Conservation (phyloP, 2,113 vertebrate genomes). For the Podarcis cretensis region DNA sequence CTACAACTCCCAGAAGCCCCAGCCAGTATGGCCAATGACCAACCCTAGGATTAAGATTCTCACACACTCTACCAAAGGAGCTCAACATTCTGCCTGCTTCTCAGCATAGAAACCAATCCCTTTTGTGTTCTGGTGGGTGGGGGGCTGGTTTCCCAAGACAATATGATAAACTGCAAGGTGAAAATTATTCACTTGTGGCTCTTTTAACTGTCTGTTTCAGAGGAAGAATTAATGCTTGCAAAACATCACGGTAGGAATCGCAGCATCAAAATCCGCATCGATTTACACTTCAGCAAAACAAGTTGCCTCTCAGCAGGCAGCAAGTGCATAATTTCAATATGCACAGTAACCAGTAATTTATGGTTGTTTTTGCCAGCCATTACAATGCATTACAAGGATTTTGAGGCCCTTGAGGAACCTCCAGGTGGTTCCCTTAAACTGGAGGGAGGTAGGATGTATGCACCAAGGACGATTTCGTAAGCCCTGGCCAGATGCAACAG, state of each 20-base stretch:
- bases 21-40: background rate
- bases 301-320: background rate
- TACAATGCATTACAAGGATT: background rate
- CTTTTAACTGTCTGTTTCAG: background rate
- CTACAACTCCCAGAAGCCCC: background rate
- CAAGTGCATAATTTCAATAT: background rate
- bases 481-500: too few species aligned
- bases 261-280: background rate
- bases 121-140: background rate
- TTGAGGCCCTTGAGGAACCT: background rate
- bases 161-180: background rate
- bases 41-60: background rate
- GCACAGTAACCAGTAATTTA: background rate
- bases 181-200: background rate
- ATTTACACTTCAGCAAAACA: background rate
- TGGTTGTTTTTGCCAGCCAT: background rate
- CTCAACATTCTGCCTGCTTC: background rate
- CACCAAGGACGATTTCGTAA: too few species aligned
- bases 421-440: background rate
- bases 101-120: background rate
- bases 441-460: background rate
- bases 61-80: too few species aligned
- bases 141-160: background rate
- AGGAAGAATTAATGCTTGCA: background rate
- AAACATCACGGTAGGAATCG: background rate